These are phyloP conservation scores for Rhinogobius similis DNA, from an alignment of 2,113 vertebrate genomes.

Conservation along the genomic window DNA sequence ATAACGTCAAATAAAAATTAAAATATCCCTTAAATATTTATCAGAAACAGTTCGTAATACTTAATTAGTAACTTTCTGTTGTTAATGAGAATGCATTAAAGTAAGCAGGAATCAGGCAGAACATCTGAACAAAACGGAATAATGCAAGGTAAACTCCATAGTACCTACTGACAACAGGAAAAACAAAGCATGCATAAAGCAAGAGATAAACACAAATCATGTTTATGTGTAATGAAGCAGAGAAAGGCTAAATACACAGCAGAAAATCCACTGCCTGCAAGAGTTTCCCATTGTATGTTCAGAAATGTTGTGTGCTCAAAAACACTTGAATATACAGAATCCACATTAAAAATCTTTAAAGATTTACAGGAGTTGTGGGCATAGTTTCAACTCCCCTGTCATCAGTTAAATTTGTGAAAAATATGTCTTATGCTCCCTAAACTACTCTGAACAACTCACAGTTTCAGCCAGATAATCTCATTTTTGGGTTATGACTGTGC, in stretches of 20 bases:
- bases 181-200: slow-evolving; percentile 47
- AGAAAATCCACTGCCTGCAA: slow-evolving; percentile 13
- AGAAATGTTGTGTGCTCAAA: background rate
- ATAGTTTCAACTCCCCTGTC: background rate
- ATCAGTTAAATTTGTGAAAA: background rate
- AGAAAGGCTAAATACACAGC: slow-evolving; percentile 13
- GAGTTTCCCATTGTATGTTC: background rate
- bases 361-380: background rate
- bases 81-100: slow-evolving; percentile 3
- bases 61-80: background rate
- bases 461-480: background rate
- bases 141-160: slow-evolving; percentile 31
- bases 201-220: slow-evolving; percentile 2
- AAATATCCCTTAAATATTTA: background rate
- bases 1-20: background rate
- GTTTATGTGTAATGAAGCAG: slow-evolving; percentile 10
- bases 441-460: background rate
- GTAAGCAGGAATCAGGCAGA: background rate
- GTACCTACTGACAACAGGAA: slow-evolving; percentile 22
- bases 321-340: background rate
- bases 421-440: background rate
- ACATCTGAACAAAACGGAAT: slow-evolving; percentile 14
- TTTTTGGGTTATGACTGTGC: background rate
- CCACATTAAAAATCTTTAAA: background rate
- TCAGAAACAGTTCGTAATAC: background rate